Base-by-base conservation (phyloP, 2,888 invertebrate genomes). In the Agriopis aurantiaria region DNA sequence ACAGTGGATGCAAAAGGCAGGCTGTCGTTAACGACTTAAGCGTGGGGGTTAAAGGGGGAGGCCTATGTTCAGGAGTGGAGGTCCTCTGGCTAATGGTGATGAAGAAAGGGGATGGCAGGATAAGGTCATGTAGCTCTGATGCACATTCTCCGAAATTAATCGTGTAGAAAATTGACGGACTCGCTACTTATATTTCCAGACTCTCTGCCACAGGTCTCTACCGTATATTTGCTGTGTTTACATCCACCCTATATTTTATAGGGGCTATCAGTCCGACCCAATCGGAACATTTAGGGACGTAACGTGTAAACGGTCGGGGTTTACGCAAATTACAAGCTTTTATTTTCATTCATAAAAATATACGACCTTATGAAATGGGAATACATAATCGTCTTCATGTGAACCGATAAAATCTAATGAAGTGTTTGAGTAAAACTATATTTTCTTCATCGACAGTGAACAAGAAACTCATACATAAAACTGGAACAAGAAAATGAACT, bases 261-360 rank as follows among this genome's bases (percentile, higher is more conserved):
- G 65, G 8, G 71, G 74, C 73, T 75, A 77, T 77, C 77, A 69
- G 72, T 69, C 48, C 56, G 70, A 72, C 75, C 71, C 75, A 72
- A 75, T 75, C 74, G 71, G 60, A 65, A 67, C 62, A 70, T 70
- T 70, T 62, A 57, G 65, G 67, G 73, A 67, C 73, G 75, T 73
- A 68, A 69, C 65, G 58, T 46, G 70, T 73, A 77, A 74, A 77
- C 64, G 75, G 71, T 52, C 68, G 64, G 65, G 63, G 66, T 77
- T 75, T 72, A 77, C 75, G 73, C 75, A 73, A 75, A 75, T 70
- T 74, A 70, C 68, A 53, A 58, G 57, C 52, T 48, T 70, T 66
- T 66, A 69, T 69, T 69, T 65, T 51, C 61, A 61, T 60, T 66
- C 70, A 63, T 70, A 66, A 69, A 70, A 62, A 63, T 62, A 53